Percentiles rank a stretch among this genome's conserved stretches.
Evolutionary conservation across 2,113 vertebrate species (phyloP).

Genomic region (Melanostigma gelatinosum): DNA sequence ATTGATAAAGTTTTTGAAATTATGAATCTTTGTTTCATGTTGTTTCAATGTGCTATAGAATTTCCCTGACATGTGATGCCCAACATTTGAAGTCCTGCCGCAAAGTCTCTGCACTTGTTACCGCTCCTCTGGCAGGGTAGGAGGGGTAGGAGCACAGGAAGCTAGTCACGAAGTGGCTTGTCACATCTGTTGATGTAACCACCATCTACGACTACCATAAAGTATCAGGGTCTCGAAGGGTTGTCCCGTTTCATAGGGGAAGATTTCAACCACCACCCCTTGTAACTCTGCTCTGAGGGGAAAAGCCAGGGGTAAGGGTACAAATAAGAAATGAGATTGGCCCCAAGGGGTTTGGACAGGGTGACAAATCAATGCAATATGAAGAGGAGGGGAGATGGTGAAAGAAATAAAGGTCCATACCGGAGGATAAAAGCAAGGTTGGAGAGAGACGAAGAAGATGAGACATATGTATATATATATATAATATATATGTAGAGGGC

Average conservation of each 20-base stretch:
- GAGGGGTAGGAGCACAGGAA: no score
- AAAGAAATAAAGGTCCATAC: slow-evolving; percentile 10
- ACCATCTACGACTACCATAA: background rate
- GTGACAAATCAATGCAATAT: slow-evolving; percentile 15
- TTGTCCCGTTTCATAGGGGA: background rate
- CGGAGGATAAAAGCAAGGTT: slow-evolving; percentile 27
- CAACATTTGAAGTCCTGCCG: background rate
- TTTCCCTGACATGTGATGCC: background rate
- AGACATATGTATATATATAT: background rate
- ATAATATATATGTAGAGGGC: background rate
- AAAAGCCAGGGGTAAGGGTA: background rate
- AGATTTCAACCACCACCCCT: background rate
- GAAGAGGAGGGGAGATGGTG: background rate
- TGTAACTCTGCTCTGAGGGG: background rate
- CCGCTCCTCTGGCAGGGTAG: no score
- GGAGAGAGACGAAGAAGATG: background rate
- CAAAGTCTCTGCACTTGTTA: background rate
- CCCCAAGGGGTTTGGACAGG: background rate
- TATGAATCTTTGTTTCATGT: no score
- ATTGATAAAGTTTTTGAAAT: no score
- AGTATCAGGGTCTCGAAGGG: background rate
- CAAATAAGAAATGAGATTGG: background rate
- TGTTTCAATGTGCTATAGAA: no score
- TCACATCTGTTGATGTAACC: no score
- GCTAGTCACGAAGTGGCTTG: background rate